A percentile compares a stretch with the other conserved stretches of the same genome.
Conservation (phyloP, 2,113 vertebrate genomes). For the Menidia beryllina region DNA sequence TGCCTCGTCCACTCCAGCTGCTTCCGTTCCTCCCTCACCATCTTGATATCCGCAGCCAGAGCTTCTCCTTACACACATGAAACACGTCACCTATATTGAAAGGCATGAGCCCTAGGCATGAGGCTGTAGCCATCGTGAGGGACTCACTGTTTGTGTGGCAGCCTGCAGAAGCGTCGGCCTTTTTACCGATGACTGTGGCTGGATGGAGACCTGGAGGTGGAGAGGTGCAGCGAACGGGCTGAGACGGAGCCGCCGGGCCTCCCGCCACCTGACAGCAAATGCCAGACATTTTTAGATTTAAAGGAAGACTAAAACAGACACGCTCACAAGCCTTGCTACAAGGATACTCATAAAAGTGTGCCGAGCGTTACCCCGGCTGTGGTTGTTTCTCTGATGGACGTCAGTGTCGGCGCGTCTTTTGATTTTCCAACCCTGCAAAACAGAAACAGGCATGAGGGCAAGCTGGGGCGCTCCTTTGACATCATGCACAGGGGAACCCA, state of each 20-base stretch:
- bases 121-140: background rate
- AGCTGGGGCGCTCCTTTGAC: background rate
- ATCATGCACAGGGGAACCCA: background rate
- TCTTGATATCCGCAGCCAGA: constrained; percentile 82
- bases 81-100: background rate
- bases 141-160: constrained; percentile 82
- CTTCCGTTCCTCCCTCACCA: constrained; percentile 85
- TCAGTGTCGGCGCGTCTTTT: constrained; percentile 41
- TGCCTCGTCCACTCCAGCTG: constrained; percentile 86
- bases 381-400: constrained; percentile 42
- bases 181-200: constrained; percentile 56
- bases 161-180: constrained; percentile 43
- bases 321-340: background rate
- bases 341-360: background rate
- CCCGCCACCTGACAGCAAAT: constrained; percentile 57
- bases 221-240: constrained; percentile 62
- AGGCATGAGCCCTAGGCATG: background rate
- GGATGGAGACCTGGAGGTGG: constrained; percentile 67
- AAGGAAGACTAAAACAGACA: background rate
- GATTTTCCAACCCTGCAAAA: constrained; percentile 63
- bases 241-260: constrained; percentile 27
- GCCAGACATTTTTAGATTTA: background rate
- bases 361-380: constrained; percentile 54
- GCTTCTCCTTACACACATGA: constrained; percentile 78
- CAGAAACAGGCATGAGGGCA: constrained; percentile 8